Evolutionary conservation across 2,113 vertebrate species (phyloP), one percentile per base, ranked within the genome.

Genomic region (Trogon surrucura): DNA sequence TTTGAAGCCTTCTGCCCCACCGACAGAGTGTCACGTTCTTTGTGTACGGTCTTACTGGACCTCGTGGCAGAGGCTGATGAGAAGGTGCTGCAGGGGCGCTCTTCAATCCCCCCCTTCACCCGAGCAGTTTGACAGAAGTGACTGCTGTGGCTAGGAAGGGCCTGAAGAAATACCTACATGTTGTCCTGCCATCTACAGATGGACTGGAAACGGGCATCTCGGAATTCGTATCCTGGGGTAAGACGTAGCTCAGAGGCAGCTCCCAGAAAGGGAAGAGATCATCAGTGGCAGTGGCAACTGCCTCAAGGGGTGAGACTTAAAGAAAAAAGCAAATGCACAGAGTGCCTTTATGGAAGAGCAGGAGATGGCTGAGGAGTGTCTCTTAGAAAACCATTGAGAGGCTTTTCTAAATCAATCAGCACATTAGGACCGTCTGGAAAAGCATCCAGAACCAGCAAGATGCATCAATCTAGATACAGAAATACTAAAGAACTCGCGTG

Each of bases 41-140:
- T 10, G 1, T 1, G 32, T 15, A 0, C 21, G 6, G 2, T 44
- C 38, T 6, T 67, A 13, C 3, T 53, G 56, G n/a, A 11, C 9
- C 51, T 65, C 6, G 0, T 21, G 80, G 56, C 44, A 57, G 47
- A 66, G 44, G 60, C 47, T 65, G 73, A 45, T 5, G 27, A 69
- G 77, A 19, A 82, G 32, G 19, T 53, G 56, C 50, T 34, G 16
- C 53, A 16, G 0, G 1, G 80, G 60, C 0, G 0, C 7, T 58
- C 7, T 20, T 27, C 6, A 4, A 45, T 19, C 27, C 60, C 21
- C 29, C 58, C 41, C 38, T 50, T 7, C 7, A 9, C 44, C 10
- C 9, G 19, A 26, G 60, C 9, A 5, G 41, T 70, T 29, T 19
- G 18, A 47, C 56, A 47, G 65, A 71, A 44, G 19, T 18, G 20